These are phyloP conservation scores for Anodontia alba DNA, from an alignment of 2,888 invertebrate genomes.

Conservation along the genomic window DNA sequence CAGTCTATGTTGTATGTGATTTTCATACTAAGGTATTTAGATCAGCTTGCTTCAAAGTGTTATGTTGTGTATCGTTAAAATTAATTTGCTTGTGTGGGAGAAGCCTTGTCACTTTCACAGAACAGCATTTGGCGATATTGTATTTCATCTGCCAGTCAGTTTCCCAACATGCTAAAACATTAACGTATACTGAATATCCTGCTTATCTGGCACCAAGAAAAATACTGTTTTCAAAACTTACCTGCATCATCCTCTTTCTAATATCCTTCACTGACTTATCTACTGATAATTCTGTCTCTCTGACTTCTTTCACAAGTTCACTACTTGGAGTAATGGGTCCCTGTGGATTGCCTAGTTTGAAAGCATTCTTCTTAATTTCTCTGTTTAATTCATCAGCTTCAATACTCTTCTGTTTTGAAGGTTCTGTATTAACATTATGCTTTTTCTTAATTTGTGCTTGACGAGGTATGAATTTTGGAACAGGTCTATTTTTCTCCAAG, in stretches of 20 bases:
- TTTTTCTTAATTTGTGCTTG: slow-evolving; percentile 66
- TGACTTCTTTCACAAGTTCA: slow-evolving; percentile 34
- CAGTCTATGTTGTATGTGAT: too few species aligned
- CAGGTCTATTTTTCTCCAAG: slow-evolving; percentile 55
- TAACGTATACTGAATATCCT: too few species aligned
- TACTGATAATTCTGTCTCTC: slow-evolving; percentile 66
- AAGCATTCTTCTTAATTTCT: slow-evolving; percentile 72
- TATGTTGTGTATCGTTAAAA: too few species aligned
- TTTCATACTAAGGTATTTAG: too few species aligned
- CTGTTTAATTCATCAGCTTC: slow-evolving; percentile 57
- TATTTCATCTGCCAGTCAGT: too few species aligned
- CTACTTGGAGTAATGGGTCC: slow-evolving; percentile 61
- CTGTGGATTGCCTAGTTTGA: slow-evolving; percentile 70
- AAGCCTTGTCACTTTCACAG: too few species aligned
- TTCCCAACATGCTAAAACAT: too few species aligned
- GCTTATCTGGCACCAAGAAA: too few species aligned
- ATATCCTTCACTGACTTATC: slow-evolving; percentile 71
- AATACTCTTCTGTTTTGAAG: background rate
- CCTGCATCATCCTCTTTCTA: slow-evolving; percentile 72
- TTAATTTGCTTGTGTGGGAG: too few species aligned
- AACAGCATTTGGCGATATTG: too few species aligned
- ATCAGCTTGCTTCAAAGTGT: too few species aligned
- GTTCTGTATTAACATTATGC: background rate
- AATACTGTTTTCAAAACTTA: too few species aligned
- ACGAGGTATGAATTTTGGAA: slow-evolving; percentile 77